A percentile compares a stretch with the other conserved stretches of the same genome.
Evolutionary conservation across 2,113 vertebrate species (phyloP).

Genomic region (rabbit (Oryctolagus cuniculus)): DNA sequence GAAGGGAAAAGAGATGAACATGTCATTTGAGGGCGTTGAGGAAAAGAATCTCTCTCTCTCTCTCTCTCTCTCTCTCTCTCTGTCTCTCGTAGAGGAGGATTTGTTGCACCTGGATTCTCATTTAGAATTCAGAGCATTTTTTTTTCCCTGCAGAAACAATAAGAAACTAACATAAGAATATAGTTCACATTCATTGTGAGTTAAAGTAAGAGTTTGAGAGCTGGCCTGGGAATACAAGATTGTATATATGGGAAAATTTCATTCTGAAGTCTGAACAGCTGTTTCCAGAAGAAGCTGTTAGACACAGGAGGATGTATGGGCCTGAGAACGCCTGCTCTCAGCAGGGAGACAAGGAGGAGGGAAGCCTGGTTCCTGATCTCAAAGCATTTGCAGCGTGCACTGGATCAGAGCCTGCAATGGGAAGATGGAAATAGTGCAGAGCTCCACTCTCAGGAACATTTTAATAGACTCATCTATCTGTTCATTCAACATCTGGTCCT

Average conservation of each 20-base stretch:
- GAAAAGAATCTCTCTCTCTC: neutral
- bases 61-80: neutral
- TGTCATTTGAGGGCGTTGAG: neutral
- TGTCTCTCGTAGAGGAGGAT: neutral
- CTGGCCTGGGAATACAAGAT: neutral
- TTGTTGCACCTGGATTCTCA: neutral
- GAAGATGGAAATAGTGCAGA: neutral
- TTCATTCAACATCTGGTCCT: neutral
- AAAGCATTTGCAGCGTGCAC: neutral
- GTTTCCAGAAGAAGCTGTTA: neutral
- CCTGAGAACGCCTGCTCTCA: neutral
- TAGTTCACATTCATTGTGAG: neutral
- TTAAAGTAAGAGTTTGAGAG: conserved; percentile 35
- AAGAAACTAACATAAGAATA: conserved; percentile 16
- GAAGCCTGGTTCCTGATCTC: neutral
- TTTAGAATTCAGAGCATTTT: conserved; percentile 21
- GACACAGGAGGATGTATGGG: neutral
- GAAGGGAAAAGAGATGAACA: neutral
- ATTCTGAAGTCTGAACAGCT: neutral
- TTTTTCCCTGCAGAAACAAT: conserved; percentile 18
- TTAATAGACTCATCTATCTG: neutral
- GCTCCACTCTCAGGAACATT: neutral
- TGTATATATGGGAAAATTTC: neutral
- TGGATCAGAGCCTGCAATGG: neutral
- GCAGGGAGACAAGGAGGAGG: neutral